Base-by-base conservation (phyloP, 92 coral and sea anemone genomes). In the Epizoanthus ramosus region DNA sequence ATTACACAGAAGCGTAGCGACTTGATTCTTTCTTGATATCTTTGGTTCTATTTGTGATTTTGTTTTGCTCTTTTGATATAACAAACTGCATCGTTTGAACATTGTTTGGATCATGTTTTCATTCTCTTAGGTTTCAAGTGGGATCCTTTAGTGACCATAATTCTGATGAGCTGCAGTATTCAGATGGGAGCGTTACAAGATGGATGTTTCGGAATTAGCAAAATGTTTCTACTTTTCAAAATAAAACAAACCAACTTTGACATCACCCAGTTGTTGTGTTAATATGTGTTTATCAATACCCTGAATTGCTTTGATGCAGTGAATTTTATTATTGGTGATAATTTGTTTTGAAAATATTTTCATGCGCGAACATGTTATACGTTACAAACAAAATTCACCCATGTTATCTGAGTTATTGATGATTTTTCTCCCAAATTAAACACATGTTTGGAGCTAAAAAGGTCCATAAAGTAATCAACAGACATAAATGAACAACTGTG, bases 1-100 rank as follows among this genome's bases (percentile, higher is more conserved):
- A 21, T 72, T 72, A 72, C 63, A 72, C 57, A 52, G 59, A 72
- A 72, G 77, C 77, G 61, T 72, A 72, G 77, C 61, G 60, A 72
- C 77, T 72, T 54, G 31, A 72, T 72, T 72, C 61, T 45, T 72
- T 61, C 77, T 72, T 72, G 77, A 72, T 72, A 21, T 72, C 60
- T 72, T 21, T 72, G 77, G 77, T 54, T 72, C 59, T 72, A 72
- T 72, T 72, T 72, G n/a, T n/a, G n/a, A n/a, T n/a, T n/a, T n/a
- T n/a, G n/a, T n/a, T 72, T 72, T 47, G 31, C 76, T 31, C 57
- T 72, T 72, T 72, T 53, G 60, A 52, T 53, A 45, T 24, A 14
- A 47, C 76, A 72, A 72, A 72, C 76, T 72, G 53, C 50, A 72
- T 53, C 57, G 76, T 72, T 72, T n/a, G 73, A 68, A 41, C 73